A percentile compares a stretch with the other conserved stretches of the same genome.
These are phyloP conservation scores for Rana temporaria DNA, from an alignment of 2,113 vertebrate genomes.

Conservation along the genomic window DNA sequence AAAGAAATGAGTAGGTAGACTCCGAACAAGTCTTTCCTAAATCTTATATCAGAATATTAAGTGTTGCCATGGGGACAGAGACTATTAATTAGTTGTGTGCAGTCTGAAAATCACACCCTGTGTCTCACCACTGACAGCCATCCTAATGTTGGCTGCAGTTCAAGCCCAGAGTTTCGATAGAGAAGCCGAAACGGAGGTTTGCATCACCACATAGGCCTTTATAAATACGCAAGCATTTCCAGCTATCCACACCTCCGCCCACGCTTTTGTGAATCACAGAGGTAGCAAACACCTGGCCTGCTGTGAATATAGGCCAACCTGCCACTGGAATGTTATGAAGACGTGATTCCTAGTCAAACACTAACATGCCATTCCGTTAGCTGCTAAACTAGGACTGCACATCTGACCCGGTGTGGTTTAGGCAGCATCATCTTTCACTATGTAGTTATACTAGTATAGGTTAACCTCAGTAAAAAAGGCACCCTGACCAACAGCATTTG, in stretches of 20 bases:
- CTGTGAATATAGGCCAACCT: not conserved
- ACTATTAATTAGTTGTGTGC: not conserved
- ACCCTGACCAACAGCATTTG: too few species aligned
- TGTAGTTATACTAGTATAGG: too few species aligned
- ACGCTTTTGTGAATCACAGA: constrained; percentile 31
- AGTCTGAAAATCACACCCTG: constrained; percentile 4
- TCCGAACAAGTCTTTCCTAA: too few species aligned
- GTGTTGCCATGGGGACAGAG: constrained; percentile 6
- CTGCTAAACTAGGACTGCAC: too few species aligned
- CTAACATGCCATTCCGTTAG: too few species aligned
- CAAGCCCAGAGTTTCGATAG: constrained; percentile 35
- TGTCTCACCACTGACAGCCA: constrained; percentile 5
- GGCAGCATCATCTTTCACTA: too few species aligned
- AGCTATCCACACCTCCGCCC: constrained; percentile 45
- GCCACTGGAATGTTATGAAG: too few species aligned
- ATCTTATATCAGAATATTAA: not conserved
- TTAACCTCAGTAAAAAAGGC: too few species aligned
- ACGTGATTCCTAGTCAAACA: too few species aligned
- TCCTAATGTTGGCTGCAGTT: constrained; percentile 1
- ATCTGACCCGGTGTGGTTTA: too few species aligned
- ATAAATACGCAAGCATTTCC: not conserved
- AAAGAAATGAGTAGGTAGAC: too few species aligned
- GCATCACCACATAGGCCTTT: constrained; percentile 30
- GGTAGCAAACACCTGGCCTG: constrained; percentile 32
- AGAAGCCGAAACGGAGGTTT: not conserved